phyloP scores from a whole-genome alignment of 2,888 invertebrate genomes.

The Lasioglossum pauxillum region DNA sequence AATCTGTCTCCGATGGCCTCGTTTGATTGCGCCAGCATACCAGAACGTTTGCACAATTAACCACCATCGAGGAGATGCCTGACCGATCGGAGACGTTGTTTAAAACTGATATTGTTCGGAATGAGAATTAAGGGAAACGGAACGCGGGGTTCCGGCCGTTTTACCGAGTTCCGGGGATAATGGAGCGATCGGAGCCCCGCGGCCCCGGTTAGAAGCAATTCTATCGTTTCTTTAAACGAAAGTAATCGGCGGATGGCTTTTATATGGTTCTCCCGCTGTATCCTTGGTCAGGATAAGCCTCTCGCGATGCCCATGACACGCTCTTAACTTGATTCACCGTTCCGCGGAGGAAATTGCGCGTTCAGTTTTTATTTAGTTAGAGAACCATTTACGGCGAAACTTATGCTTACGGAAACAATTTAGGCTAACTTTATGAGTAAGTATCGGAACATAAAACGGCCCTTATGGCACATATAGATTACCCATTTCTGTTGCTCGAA shows the following conservation, averaged over 20 bases:
- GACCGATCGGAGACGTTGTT: slow-evolving; percentile 23
- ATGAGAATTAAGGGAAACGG: neutral
- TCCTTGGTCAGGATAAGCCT: neutral
- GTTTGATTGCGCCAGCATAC: slow-evolving; percentile 24
- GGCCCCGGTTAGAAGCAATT: neutral
- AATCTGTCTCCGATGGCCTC: slow-evolving; percentile 39
- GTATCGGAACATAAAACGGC: neutral
- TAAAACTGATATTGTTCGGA: slow-evolving; percentile 20
- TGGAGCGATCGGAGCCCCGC: neutral
- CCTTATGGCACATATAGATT: neutral
- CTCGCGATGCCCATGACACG: neutral
- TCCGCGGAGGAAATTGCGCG: neutral
- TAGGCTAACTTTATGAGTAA: slow-evolving; percentile 5
- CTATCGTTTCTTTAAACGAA: slow-evolving; percentile 21
- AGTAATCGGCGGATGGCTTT: slow-evolving; percentile 24
- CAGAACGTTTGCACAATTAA: slow-evolving; percentile 26
- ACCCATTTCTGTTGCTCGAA: neutral
- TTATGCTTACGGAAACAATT: neutral
- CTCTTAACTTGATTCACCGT: slow-evolving; percentile 4
- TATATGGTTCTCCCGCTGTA: slow-evolving; percentile 17
- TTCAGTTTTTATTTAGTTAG: neutral
- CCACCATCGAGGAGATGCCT: neutral
- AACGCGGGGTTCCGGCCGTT: neutral
- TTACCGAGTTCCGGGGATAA: neutral
- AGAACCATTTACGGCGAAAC: neutral